Base-by-base conservation (phyloP, 1,140 invertebrate genomes). In the Colletes gigas region DNA sequence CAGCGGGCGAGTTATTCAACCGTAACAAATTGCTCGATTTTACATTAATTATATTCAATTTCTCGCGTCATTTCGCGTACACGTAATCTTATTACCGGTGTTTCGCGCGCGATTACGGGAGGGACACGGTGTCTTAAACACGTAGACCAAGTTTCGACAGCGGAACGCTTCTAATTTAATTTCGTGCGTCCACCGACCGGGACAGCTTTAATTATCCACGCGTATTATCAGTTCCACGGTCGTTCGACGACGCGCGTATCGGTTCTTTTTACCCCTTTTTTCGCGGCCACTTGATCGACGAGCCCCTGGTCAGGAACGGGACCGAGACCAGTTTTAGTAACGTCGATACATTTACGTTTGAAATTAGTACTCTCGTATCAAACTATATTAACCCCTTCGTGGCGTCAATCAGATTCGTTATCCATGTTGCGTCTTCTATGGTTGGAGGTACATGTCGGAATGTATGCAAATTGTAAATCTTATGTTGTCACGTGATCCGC, bases 121-220 rank as follows among this genome's bases (percentile, higher is more conserved):
- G 50, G 44, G 55, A 76, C 52, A 54, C 30, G 52, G 3, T 19
- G 62, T 62, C 71, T 76, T 68, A 52, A 67, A 75, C 41, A 60
- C 57, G 59, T 81, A 71, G 62, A 71, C 73, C 12, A 78, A 78
- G 21, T 72, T 75, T 67, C 70, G 66, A 82, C 71, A 59, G 47
- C 68, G 59, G 65, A 72, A 17, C 47, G 17, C 52, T 73, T 54
- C 52, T 83, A 86, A 86, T 86, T 86, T 85, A 79, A 86, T 85
- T 75, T 63, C 67, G 30, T n/a, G 39, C 68, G 67, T 83, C 81
- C 62, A 69, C 44, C 55, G 57, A 39, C 10, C n/a, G 19, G 60
- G 83, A 78, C 70, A 72, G 60, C 30, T 69, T 54, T 67, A 85
- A 83, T 86, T 85, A 79, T 54, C 81, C 68, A 68, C 55, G 39